Conservation (phyloP, 2,888 invertebrate genomes). For the Apamea epomidion region DNA sequence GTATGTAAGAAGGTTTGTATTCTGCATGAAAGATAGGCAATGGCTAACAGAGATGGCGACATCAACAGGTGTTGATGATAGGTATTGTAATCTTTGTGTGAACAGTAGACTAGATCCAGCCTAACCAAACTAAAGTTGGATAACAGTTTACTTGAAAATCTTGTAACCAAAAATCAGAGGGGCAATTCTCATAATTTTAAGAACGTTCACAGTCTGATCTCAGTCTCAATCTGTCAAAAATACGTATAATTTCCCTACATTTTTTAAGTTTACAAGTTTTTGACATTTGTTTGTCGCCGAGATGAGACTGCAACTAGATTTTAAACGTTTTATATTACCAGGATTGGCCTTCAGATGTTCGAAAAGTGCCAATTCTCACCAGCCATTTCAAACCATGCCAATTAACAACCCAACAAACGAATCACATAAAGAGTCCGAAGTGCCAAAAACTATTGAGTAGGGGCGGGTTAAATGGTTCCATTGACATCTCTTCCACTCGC, state of each 20-base stretch:
- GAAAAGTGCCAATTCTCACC: background rate
- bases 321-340: too few species aligned
- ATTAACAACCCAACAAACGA: slow-evolving; percentile 47
- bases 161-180: background rate
- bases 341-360: too few species aligned
- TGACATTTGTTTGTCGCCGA: too few species aligned
- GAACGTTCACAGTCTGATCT: too few species aligned
- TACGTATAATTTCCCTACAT: too few species aligned
- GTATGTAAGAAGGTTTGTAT: background rate
- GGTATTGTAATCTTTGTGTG: background rate
- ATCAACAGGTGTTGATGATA: too few species aligned
- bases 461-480: slow-evolving; percentile 56
- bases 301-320: too few species aligned
- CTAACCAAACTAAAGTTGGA: background rate
- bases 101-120: background rate
- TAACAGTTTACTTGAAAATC: background rate
- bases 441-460: slow-evolving; percentile 58
- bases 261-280: too few species aligned
- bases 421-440: slow-evolving; percentile 41
- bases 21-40: background rate
- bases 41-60: background rate
- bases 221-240: too few species aligned
- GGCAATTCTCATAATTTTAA: too few species aligned
- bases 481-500: slow-evolving; percentile 56
- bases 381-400: background rate